Conservation (phyloP, 2,113 vertebrate species). For the Azemiops feae region DNA sequence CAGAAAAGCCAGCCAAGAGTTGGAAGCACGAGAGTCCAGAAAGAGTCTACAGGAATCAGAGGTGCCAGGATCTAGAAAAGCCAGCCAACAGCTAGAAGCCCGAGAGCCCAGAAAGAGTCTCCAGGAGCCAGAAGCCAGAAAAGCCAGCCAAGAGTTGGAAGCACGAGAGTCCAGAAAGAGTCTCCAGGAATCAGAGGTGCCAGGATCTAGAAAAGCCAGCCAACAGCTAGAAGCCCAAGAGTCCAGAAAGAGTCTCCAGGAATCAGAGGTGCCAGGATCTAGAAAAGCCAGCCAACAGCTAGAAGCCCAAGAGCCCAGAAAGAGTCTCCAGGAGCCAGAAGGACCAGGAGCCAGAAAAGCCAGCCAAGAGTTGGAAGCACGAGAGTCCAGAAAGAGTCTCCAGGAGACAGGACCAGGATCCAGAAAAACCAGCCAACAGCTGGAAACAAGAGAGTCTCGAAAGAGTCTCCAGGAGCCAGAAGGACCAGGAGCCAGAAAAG, state of each 20-base stretch:
- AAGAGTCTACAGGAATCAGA: background rate
- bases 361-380: background rate
- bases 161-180: background rate
- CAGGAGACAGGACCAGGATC: background rate
- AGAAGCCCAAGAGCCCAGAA: background rate
- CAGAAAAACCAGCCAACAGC: background rate
- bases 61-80: too few relatives aligned
- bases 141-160: background rate
- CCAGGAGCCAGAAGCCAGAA: background rate
- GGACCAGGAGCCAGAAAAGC: background rate
- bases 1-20: background rate
- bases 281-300: background rate
- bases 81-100: rapidly evolving
- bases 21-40: background rate
- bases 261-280: rapidly evolving
- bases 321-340: background rate
- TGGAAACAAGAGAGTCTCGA: background rate
- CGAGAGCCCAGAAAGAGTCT: background rate
- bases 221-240: rapidly evolving
- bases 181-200: rapidly evolving
- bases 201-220: background rate
- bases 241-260: background rate
- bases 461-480: background rate
- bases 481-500: background rate
- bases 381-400: background rate